phyloP scores from a whole-genome alignment of 2,113 vertebrate species.

The Chiloscyllium plagiosum region DNA sequence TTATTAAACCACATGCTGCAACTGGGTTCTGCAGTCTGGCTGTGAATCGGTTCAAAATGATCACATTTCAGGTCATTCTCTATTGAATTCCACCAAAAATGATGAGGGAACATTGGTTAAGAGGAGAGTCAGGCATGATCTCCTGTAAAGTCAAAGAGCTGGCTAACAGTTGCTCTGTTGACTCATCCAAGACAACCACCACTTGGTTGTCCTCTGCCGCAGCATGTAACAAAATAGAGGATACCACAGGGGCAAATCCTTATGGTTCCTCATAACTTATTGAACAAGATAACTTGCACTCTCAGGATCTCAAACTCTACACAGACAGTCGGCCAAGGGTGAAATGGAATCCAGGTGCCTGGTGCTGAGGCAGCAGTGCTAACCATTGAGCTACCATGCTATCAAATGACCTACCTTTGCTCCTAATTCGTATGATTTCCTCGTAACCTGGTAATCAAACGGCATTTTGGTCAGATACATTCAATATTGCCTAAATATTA shows the following conservation, averaged over 20 bases:
- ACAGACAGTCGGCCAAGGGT: too few relatives aligned
- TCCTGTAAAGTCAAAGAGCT: background rate
- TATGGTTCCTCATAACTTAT: background rate
- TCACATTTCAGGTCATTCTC: background rate
- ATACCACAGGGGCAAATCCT: background rate
- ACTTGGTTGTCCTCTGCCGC: background rate
- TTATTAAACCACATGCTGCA: background rate
- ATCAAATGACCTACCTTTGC: too few relatives aligned
- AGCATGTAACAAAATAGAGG: background rate
- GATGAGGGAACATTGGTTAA: background rate
- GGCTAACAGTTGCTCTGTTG: background rate
- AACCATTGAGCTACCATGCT: too few relatives aligned
- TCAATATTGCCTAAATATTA: background rate
- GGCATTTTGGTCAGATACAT: background rate
- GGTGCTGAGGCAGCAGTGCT: too few relatives aligned
- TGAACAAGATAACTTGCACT: background rate
- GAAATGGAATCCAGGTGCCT: too few relatives aligned
- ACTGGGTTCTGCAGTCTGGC: background rate
- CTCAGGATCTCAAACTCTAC: background rate
- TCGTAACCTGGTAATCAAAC: too few relatives aligned
- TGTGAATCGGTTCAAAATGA: background rate
- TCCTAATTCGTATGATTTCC: too few relatives aligned
- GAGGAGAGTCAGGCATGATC: background rate
- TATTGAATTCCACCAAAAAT: background rate
- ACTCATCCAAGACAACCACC: background rate